Conservation (phyloP, 2,113 vertebrate species). For the Rhynchomys soricoides region DNA sequence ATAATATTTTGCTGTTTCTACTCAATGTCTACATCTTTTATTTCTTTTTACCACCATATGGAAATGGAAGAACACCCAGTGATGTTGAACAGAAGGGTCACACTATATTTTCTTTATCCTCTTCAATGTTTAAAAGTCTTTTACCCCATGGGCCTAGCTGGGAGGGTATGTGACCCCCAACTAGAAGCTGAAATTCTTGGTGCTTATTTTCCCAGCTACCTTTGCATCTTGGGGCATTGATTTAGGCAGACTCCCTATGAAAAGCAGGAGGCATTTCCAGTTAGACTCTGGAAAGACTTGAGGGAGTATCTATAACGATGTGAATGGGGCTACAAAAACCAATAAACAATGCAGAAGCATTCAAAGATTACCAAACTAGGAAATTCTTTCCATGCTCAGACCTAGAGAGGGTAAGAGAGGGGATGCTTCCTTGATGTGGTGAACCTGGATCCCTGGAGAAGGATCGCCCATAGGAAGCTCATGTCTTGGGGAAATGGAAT, state of each 20-base stretch:
- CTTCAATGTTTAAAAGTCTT: background rate
- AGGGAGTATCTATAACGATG: background rate
- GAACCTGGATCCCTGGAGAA: background rate
- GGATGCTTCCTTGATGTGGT: background rate
- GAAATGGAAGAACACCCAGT: background rate
- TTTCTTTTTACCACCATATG: background rate
- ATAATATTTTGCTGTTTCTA: background rate
- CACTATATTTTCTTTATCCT: background rate
- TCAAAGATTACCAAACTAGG: background rate
- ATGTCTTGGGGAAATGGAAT: background rate
- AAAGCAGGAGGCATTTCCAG: background rate
- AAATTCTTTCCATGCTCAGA: background rate
- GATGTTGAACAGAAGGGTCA: background rate
- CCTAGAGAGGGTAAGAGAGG: background rate
- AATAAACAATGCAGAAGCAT: background rate
- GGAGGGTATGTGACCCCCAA: background rate
- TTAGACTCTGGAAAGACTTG: background rate
- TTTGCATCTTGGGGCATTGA: background rate
- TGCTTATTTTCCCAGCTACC: background rate
- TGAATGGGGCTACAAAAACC: background rate
- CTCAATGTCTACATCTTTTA: background rate
- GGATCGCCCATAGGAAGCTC: background rate
- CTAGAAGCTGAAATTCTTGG: background rate
- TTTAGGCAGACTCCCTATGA: background rate
- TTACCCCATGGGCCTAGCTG: background rate